A percentile compares a stretch with the other conserved stretches of the same genome.
These are phyloP conservation scores for Melierax canorus DNA, from an alignment of 2,113 vertebrate species.

Conservation along the genomic window DNA sequence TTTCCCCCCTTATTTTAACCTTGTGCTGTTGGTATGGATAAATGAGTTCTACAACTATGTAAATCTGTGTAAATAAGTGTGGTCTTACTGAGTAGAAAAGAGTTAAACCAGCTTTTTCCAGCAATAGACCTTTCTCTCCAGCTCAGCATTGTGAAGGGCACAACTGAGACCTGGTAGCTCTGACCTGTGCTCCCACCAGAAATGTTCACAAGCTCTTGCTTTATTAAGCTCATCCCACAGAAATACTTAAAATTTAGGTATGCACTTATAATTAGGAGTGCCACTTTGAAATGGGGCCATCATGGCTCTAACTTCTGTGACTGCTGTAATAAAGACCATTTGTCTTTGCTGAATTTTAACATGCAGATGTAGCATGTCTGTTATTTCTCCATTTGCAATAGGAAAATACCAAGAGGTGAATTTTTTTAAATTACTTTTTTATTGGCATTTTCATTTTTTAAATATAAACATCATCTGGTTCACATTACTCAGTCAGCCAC, in stretches of 20 bases:
- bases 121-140: neutral
- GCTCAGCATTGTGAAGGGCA: neutral
- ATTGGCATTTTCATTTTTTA: slow-evolving; percentile 41
- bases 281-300: neutral
- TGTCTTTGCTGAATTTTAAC: neutral
- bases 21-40: neutral
- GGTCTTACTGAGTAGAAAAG: rapidly evolving
- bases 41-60: neutral
- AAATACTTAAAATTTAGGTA: neutral
- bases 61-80: neutral
- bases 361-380: neutral
- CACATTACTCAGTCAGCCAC: neutral
- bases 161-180: neutral
- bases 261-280: neutral
- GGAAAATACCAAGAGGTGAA: neutral
- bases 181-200: neutral
- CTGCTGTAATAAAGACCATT: neutral
- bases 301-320: neutral
- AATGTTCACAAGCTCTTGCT: neutral
- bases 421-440: slow-evolving; percentile 1
- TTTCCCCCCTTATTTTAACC: neutral
- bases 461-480: slow-evolving; percentile 44
- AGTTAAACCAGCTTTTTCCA: neutral
- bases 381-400: neutral
- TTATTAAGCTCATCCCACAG: neutral